Evolutionary conservation across 1,140 invertebrate species (phyloP).

Genomic region (Sminthurinus signatus): DNA sequence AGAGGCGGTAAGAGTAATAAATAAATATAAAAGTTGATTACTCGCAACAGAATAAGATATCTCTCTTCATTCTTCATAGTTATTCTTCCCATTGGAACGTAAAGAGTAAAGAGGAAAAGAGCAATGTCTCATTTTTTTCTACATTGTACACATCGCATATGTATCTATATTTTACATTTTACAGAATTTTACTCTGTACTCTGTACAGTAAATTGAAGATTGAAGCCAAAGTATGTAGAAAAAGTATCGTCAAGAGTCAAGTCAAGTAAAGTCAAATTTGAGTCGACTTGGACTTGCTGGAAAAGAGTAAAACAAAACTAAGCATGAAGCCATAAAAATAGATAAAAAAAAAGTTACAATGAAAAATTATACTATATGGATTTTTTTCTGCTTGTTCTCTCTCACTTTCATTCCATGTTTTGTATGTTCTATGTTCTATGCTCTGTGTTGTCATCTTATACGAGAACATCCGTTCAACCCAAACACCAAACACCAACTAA

Average conservation of each 20-base stretch:
- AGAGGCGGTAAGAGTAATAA: constrained; percentile 7
- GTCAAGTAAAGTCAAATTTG: not conserved
- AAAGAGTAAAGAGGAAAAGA: not conserved
- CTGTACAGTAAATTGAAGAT: not conserved
- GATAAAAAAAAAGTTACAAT: constrained; percentile 7
- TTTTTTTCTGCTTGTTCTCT: not conserved
- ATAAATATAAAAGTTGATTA: constrained; percentile 9
- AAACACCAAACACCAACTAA: not conserved
- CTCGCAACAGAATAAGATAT: constrained; percentile 2
- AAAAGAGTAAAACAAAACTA: constrained; percentile 6
- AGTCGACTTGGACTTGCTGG: not conserved
- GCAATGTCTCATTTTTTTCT: not conserved
- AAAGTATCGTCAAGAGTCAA: not conserved
- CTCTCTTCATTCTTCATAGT: not conserved
- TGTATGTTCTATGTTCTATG: no score
- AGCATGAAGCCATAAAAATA: constrained; percentile 11
- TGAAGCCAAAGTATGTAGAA: not conserved
- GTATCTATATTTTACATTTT: not conserved
- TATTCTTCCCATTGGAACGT: not conserved
- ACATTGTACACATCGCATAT: not conserved
- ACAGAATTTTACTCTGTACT: not conserved
- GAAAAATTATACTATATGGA: constrained; percentile 8
- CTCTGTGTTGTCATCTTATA: constrained; percentile 8
- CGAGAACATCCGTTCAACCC: not conserved
- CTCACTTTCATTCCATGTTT: not conserved